Percentiles rank a stretch among this genome's conserved stretches.
Conservation (phyloP, 2,113 vertebrate genomes). For the Labeo rohita region DNA sequence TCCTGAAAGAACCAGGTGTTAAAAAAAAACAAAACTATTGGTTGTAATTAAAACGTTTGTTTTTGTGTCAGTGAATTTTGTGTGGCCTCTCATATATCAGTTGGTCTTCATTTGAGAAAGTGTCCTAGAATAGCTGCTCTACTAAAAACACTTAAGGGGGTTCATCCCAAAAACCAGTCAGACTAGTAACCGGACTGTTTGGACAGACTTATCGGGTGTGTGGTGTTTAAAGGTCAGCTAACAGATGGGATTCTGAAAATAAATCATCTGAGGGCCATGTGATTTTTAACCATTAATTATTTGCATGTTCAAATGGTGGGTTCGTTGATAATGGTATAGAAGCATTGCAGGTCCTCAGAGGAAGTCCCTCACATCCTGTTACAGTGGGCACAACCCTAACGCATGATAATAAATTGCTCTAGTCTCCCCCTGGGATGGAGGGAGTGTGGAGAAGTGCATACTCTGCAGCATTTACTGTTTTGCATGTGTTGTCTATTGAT, state of each 20-base stretch:
- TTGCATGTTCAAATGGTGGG: constrained; percentile 22
- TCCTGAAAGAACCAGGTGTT: background rate
- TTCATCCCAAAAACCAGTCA: constrained; percentile 40
- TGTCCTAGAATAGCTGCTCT: background rate
- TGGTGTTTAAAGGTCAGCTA: constrained; percentile 4
- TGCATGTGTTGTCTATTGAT: background rate
- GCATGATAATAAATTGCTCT: constrained; percentile 61
- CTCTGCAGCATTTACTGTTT: constrained; percentile 18
- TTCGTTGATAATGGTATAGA: background rate
- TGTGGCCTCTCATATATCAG: background rate
- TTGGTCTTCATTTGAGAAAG: background rate
- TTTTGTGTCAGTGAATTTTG: background rate
- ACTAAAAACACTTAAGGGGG: background rate
- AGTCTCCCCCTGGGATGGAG: constrained; percentile 47
- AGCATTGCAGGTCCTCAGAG: constrained; percentile 52
- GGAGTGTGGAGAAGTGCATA: constrained; percentile 49
- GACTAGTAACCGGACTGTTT: constrained; percentile 10
- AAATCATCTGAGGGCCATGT: background rate
- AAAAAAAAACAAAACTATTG: background rate
- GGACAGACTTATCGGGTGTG: constrained; percentile 3
- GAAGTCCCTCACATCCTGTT: constrained; percentile 75
- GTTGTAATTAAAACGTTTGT: background rate
- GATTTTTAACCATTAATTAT: background rate
- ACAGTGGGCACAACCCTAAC: constrained; percentile 64
- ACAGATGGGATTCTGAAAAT: background rate